phyloP scores from a whole-genome alignment of 1,140 invertebrate species.

The Danaus plexippus region DNA sequence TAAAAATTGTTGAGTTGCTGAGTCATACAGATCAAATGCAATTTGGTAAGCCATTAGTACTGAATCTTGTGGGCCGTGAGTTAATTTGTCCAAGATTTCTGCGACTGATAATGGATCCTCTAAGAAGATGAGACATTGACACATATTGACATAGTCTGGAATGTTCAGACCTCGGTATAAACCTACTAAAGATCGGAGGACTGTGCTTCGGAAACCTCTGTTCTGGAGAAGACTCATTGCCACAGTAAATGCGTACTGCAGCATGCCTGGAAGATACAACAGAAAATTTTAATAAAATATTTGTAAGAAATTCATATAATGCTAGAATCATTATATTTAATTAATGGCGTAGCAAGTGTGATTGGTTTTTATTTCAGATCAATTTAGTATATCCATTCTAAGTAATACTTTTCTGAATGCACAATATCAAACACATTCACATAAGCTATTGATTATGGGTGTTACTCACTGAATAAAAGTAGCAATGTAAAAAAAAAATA shows the following conservation, averaged over 20 bases:
- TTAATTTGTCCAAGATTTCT: conserved; percentile 90
- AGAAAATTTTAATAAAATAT: not conserved
- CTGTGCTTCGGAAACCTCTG: conserved; percentile 90
- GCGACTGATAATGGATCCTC: conserved; percentile 94
- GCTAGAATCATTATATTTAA: not conserved
- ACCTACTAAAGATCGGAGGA: conserved; percentile 89
- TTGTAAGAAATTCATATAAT: not conserved
- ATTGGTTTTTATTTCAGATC: too few relatives aligned
- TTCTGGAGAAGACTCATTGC: conserved; percentile 97
- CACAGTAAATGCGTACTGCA: conserved; percentile 95
- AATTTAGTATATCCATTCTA: too few relatives aligned
- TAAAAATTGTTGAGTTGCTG: conserved; percentile 97
- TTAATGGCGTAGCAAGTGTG: too few relatives aligned
- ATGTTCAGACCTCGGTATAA: conserved; percentile 89
- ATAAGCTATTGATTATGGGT: too few relatives aligned
- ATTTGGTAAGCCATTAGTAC: conserved; percentile 98
- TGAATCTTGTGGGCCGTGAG: conserved; percentile 80
- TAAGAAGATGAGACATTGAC: conserved; percentile 96
- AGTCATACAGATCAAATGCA: conserved; percentile 99
- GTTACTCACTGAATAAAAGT: too few relatives aligned
- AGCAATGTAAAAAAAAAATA: too few relatives aligned
- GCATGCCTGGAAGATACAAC: conserved; percentile 78
- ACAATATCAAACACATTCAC: too few relatives aligned
- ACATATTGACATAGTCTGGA: conserved; percentile 97
- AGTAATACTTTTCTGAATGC: too few relatives aligned